Percentiles rank a stretch among this genome's conserved stretches.
These are phyloP conservation scores for Eupristina koningsbergeri DNA, from an alignment of 1,140 invertebrate species.

Conservation along the genomic window DNA sequence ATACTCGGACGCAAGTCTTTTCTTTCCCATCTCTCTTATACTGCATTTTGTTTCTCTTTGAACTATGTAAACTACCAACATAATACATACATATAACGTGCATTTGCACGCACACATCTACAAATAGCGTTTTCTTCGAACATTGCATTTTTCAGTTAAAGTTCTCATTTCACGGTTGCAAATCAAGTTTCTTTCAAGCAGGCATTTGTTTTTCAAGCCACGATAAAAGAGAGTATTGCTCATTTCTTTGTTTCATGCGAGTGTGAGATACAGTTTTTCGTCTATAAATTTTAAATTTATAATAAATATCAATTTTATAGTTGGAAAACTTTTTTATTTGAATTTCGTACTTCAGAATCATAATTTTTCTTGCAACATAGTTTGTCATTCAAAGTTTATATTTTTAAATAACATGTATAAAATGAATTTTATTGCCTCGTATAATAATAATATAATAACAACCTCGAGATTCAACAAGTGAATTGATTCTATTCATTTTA, in stretches of 20 bases:
- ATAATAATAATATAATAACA: too few species aligned
- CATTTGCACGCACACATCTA: too few species aligned
- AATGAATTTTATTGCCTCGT: too few species aligned
- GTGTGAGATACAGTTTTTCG: neutral
- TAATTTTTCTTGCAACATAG: too few species aligned
- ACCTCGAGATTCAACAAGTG: too few species aligned
- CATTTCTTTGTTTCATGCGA: neutral
- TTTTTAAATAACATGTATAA: too few species aligned
- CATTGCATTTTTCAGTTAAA: neutral
- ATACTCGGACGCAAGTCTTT: slow-evolving; percentile 42
- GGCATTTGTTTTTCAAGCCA: neutral
- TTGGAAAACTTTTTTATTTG: too few species aligned
- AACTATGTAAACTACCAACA: neutral
- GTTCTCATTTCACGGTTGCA: neutral
- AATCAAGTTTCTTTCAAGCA: slow-evolving; percentile 18
- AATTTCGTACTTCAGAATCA: too few species aligned
- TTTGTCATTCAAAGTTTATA: too few species aligned
- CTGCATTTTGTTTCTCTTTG: slow-evolving; percentile 18
- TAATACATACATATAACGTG: too few species aligned
- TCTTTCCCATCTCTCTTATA: slow-evolving; percentile 48
- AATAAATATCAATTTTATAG: too few species aligned
- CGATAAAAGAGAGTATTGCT: neutral
- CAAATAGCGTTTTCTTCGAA: slow-evolving; percentile 11
- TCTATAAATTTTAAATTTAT: neutral
- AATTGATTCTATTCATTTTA: too few species aligned